phyloP scores from a whole-genome alignment of 2,888 invertebrate species.

The Allolobophora icterica region DNA sequence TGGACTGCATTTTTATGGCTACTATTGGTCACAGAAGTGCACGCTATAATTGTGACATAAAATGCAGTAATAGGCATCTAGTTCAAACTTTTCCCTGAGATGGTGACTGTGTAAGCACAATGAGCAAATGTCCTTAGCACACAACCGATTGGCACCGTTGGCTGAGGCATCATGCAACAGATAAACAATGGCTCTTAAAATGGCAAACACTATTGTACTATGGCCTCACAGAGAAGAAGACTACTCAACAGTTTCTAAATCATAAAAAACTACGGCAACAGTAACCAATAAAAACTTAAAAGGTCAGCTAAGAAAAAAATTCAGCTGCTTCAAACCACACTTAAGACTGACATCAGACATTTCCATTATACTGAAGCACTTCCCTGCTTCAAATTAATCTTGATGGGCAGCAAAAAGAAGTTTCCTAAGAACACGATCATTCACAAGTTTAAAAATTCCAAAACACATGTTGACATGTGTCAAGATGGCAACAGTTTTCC shows the following conservation, averaged over 20 bases:
- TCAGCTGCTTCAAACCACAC: not conserved
- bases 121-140: not conserved
- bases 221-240: not conserved
- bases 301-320: not conserved
- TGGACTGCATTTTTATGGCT: no score
- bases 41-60: no score
- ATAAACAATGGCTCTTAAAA: not conserved
- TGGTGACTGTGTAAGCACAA: not conserved
- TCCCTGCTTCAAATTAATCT: not conserved
- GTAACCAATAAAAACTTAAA: no score
- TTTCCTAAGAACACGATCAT: not conserved
- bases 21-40: no score
- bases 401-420: not conserved
- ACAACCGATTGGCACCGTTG: not conserved
- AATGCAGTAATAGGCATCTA: no score
- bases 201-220: not conserved
- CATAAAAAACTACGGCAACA: not conserved
- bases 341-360: not conserved
- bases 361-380: not conserved
- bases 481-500: not conserved
- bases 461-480: not conserved
- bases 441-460: not conserved
- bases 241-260: not conserved
- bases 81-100: no score
- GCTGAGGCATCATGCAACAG: not conserved